Evolutionary conservation across 2,797 vertebrate genomes (phyloP).

Genomic region (Furcifer pardalis): DNA sequence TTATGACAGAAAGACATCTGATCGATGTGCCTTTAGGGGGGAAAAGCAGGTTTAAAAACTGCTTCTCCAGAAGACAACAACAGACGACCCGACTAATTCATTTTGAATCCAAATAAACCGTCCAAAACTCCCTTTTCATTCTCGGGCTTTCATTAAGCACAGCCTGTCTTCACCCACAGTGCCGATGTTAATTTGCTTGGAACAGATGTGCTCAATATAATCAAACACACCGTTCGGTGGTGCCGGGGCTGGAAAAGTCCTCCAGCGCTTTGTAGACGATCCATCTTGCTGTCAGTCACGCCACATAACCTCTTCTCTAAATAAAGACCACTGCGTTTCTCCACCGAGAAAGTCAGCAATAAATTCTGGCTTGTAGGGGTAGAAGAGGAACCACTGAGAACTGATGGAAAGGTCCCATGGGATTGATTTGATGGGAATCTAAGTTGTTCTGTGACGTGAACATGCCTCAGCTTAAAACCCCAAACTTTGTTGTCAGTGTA

Average conservation of each 20-base stretch:
- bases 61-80: not conserved
- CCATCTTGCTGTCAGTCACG: not conserved
- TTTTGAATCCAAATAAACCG: not conserved
- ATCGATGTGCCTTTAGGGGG: not conserved
- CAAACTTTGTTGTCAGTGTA: no score
- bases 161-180: not conserved
- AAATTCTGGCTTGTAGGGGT: not conserved
- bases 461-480: no score
- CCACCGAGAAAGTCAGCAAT: not conserved
- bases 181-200: not conserved
- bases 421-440: no score
- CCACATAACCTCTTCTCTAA: not conserved
- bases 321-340: no score
- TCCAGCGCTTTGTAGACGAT: not conserved
- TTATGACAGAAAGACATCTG: not conserved
- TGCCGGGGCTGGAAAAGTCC: not conserved
- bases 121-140: not conserved
- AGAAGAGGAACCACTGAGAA: not conserved
- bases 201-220: not conserved
- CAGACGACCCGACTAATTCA: not conserved
- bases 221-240: not conserved
- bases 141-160: not conserved
- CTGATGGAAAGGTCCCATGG: not conserved
- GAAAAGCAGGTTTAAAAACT: not conserved
- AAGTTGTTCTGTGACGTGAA: no score